phyloP scores from a whole-genome alignment of 2,113 vertebrate genomes.

The Strix aluco region DNA sequence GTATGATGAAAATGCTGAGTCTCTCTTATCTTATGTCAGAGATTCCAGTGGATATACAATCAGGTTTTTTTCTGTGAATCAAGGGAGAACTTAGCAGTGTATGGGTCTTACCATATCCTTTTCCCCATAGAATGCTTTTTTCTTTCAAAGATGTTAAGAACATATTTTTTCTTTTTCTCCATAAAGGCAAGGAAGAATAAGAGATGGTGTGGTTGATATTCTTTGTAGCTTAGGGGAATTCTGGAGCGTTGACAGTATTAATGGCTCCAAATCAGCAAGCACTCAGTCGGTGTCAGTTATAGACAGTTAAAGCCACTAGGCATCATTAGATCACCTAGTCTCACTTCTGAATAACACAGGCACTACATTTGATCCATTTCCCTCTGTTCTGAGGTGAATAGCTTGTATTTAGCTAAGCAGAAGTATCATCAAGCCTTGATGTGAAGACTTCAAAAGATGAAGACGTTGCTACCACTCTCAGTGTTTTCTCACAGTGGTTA shows the following conservation, averaged over 20 bases:
- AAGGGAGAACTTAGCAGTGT: neutral
- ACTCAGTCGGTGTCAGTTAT: neutral
- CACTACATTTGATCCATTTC: neutral
- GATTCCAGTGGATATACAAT: neutral
- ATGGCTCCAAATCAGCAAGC: neutral
- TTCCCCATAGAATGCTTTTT: neutral
- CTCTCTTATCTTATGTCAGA: neutral
- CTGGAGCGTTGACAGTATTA: neutral
- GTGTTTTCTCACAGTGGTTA: neutral
- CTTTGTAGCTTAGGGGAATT: neutral
- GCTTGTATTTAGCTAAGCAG: neutral
- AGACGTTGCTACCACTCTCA: neutral
- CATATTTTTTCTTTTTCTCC: accelerated
- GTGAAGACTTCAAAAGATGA: neutral
- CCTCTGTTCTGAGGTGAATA: neutral
- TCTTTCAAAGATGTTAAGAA: neutral
- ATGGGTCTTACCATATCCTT: neutral
- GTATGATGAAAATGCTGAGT: neutral
- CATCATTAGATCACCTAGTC: neutral
- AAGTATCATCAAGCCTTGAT: neutral
- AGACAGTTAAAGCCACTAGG: neutral
- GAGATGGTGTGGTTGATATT: neutral
- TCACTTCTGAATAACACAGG: neutral
- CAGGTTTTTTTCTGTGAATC: neutral
- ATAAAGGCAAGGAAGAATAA: neutral